Conservation (phyloP, 2,113 vertebrate genomes). For the Semnornis frantzii region DNA sequence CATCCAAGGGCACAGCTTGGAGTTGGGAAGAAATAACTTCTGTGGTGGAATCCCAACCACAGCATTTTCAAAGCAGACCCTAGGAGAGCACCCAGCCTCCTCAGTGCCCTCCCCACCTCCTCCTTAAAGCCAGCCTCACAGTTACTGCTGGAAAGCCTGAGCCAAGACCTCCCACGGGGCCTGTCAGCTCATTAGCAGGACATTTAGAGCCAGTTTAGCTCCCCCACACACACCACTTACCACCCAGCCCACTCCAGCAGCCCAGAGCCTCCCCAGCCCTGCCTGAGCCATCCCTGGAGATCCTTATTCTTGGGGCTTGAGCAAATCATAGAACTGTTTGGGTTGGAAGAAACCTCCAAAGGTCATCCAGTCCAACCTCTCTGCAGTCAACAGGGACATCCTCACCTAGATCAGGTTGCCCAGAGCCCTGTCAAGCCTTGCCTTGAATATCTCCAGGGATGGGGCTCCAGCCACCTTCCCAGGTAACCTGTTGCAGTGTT, state of each 20-base stretch:
- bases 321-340: too few relatives aligned
- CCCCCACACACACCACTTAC: not conserved
- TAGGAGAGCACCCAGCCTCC: not conserved
- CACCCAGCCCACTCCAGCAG: not conserved
- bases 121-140: not conserved
- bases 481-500: too few relatives aligned
- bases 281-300: not conserved
- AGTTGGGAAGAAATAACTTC: not conserved
- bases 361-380: too few relatives aligned
- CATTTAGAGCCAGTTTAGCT: not conserved
- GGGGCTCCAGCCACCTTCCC: too few relatives aligned
- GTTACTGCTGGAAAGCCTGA: not conserved
- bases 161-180: not conserved
- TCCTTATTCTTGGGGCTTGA: rapidly evolving
- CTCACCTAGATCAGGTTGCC: too few relatives aligned
- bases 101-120: not conserved
- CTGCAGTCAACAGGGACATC: too few relatives aligned
- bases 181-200: not conserved
- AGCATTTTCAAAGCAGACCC: not conserved
- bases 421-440: too few relatives aligned
- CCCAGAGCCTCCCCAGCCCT: not conserved
- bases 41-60: not conserved
- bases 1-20: rapidly evolving
- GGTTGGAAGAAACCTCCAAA: too few relatives aligned
- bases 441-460: too few relatives aligned